Evolutionary conservation across 1,140 invertebrate genomes (phyloP).

Genomic region (Zaprionus tsacasi): DNA sequence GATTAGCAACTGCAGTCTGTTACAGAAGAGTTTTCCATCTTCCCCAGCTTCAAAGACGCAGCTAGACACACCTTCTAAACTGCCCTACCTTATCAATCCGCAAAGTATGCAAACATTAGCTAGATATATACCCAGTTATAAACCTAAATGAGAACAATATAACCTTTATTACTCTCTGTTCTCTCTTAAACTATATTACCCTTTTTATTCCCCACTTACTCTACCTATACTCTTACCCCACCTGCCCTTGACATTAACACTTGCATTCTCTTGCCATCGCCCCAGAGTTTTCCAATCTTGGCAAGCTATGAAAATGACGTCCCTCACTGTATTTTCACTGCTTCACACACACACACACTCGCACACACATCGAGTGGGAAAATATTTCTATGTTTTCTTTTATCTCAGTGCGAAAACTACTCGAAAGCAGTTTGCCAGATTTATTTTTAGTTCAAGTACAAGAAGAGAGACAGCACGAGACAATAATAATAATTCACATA

Average conservation of each 20-base stretch:
- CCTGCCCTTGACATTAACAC: neutral
- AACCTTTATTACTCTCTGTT: neutral
- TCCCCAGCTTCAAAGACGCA: too few relatives aligned
- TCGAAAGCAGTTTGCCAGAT: constrained; percentile 25
- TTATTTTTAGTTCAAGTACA: constrained; percentile 24
- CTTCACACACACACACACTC: neutral
- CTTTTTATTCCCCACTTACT: neutral
- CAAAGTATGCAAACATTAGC: too few relatives aligned
- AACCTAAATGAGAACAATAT: too few relatives aligned
- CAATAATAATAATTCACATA: constrained; percentile 13
- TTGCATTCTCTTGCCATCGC: neutral
- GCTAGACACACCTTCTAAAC: too few relatives aligned
- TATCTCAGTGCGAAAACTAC: constrained; percentile 14
- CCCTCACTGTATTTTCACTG: neutral
- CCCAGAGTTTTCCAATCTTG: neutral
- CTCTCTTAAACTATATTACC: neutral
- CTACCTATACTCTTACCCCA: neutral
- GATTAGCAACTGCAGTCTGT: too few relatives aligned
- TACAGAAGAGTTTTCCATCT: too few relatives aligned
- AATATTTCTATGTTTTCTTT: constrained; percentile 1
- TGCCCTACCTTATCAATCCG: too few relatives aligned
- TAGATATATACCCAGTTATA: too few relatives aligned
- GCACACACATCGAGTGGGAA: neutral
- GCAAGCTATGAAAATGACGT: neutral
- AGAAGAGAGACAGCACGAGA: constrained; percentile 12